Evolutionary conservation across 1,140 invertebrate genomes (phyloP), one percentile per base, ranked within the genome.

Genomic region (Drosophila rufa): DNA sequence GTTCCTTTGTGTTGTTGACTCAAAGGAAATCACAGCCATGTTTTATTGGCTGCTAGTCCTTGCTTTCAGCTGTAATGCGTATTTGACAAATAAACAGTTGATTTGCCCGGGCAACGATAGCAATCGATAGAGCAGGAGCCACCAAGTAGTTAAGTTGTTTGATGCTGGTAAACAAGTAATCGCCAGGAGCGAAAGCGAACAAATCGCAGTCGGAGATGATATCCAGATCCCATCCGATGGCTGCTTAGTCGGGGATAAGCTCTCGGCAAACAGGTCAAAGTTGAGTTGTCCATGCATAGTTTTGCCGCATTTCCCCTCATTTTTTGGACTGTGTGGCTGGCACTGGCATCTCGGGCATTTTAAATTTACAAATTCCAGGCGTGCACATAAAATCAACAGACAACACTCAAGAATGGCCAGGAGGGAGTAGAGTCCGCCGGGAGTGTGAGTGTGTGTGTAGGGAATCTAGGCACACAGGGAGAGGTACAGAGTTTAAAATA

Each of bases 41-140:
- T 84, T 90, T 90, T 89, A 90, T 89, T 89, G 71, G 82, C 46
- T 77, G 46, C 64, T 48, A 68, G 60, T 57, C 59, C 65, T 70
- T 84, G 79, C 79, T 73, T 60, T 77, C 76, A 69, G 75, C 66
- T 85, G 85, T 89, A 89, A 90, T 89, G 81, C 84, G 85, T 91
- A 90, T 85, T 90, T 90, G 82, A 91, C 85, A 90, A 90, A 90
- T 90, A 90, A 90, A 90, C 85, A 90, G 85, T 89, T 90, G 85
- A 85, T 90, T 89, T 87, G 71, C 76, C 76, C 67, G 48, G 55
- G 58, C 64, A 56, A 50, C 71, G 86, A 90, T 90, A 82, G 75
- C 85, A 90, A 90, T 90, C 85, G 87, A 90, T 73, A 30, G 70
- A 62, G 58, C 65, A 40, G 64, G 40, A 60, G 48, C 22, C 80